Conservation (phyloP, 2,888 invertebrate species). For the Brassicogethes aeneus region DNA sequence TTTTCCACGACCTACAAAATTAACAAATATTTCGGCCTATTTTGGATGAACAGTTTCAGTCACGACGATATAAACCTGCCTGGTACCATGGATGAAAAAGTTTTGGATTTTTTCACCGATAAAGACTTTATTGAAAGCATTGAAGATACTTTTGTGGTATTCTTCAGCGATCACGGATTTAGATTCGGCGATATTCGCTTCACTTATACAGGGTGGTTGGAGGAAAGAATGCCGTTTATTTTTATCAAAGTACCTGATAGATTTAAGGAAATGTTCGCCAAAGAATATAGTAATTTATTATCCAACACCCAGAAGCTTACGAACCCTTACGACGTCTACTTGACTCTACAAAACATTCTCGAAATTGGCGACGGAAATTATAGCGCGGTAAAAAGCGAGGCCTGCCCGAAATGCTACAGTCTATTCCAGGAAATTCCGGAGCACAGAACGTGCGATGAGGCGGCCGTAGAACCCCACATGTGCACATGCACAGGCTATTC, state of each 20-base stretch:
- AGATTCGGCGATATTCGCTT: constrained; percentile 75
- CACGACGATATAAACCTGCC: constrained; percentile 63
- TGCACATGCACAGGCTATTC: constrained; percentile 68
- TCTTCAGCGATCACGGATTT: constrained; percentile 84
- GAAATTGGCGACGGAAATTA: constrained; percentile 43
- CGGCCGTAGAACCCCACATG: constrained; percentile 76
- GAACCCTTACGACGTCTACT: constrained; percentile 76
- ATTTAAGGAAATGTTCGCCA: constrained; percentile 54
- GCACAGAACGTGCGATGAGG: constrained; percentile 65
- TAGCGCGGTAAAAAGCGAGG: constrained; percentile 24
- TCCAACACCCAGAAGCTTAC: constrained; percentile 63
- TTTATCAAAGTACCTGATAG: constrained; percentile 64
- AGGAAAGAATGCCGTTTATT: constrained; percentile 79
- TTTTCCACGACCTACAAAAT: constrained; percentile 54
- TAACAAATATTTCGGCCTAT: constrained; percentile 52
- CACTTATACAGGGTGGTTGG: constrained; percentile 71
- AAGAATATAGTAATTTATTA: constrained; percentile 55
- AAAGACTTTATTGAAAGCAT: constrained; percentile 48
- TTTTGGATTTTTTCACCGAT: constrained; percentile 51
- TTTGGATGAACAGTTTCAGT: constrained; percentile 73
- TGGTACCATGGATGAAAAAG: constrained; percentile 57
- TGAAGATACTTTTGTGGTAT: constrained; percentile 58
- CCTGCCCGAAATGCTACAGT: constrained; percentile 40
- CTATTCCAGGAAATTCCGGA: constrained; percentile 65
- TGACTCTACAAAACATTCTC: constrained; percentile 64